Evolutionary conservation across 2,888 invertebrate genomes (phyloP), one percentile per base, ranked within the genome.

Genomic region (Allacma fusca): DNA sequence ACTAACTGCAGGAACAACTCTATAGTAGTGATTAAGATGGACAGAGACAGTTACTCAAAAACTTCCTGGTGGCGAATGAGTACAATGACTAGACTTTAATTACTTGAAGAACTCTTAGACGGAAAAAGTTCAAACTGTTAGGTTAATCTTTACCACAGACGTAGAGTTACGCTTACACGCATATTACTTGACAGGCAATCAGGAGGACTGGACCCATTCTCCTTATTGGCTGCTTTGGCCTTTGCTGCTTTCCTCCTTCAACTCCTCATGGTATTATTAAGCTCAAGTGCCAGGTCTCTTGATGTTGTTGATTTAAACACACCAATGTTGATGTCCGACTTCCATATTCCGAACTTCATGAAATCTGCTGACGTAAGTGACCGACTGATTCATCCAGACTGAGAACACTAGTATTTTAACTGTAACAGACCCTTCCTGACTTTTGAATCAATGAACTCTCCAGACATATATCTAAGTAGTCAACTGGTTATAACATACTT

Each of bases 231-330:
- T 26, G 84, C 84, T 12, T 70, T 84, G 72, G 84, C 84, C 40
- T 84, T 84, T 74, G 84, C 82, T 70, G 84, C 84, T 64, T 84
- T 84, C 77, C 81, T 84, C 23, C 77, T 84, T 19, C 83, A 84
- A 65, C 81, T 84, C 68, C 81, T 84, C 44, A 78, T 84, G 44
- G 83, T 83, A 16, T 76, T 84, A 21, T 75, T 83, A 79, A 83
- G 81, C 78, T 82, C 84, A 75, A 83, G 82, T 80, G 77, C 81
- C 19, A 78, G 84, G 72, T 84, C 84, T 12, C 81, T 84, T 70
- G 83, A 83, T 81, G 83, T 83, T 68, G 81, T 81, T 76, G 83
- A 84, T 80, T 75, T 84, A 26, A 84, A 83, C 78, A 81, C 82
- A 5, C 84, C 84, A 12, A 77, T 84, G 29, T 62, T 81, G 78